phyloP scores from a whole-genome alignment of 2,797 vertebrate species.

The Coccyzus lansbergi region DNA sequence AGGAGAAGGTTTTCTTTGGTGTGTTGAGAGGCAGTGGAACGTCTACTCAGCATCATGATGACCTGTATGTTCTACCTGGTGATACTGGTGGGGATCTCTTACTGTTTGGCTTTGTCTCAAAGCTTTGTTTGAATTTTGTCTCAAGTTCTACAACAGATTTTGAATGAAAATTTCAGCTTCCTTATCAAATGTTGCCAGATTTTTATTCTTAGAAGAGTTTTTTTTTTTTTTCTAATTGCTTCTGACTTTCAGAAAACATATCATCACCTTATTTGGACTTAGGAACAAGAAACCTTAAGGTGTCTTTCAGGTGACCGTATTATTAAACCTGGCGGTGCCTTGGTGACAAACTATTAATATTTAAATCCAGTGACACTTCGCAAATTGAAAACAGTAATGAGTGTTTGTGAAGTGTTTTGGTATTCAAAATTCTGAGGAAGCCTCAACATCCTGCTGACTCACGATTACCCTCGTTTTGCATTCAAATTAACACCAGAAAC shows the following conservation, averaged over 20 bases:
- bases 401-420: constrained; percentile 42
- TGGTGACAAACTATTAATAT: constrained; percentile 47
- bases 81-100: neutral
- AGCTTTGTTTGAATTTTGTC: no score
- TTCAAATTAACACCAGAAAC: constrained; percentile 57
- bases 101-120: accelerated
- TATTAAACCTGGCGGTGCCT: constrained; percentile 36
- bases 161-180: accelerated
- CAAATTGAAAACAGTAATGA: constrained; percentile 54
- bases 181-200: accelerated
- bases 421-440: constrained; percentile 52
- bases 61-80: accelerated
- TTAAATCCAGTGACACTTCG: constrained; percentile 54
- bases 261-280: neutral
- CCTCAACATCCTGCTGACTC: constrained; percentile 54
- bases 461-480: constrained; percentile 39
- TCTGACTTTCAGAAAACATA: neutral
- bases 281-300: neutral
- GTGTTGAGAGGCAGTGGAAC: accelerated
- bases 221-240: neutral
- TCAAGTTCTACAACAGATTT: neutral
- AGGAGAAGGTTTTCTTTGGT: neutral
- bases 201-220: neutral
- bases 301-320: neutral
- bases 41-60: accelerated